phyloP scores from a whole-genome alignment of 2,113 vertebrate species.

The Corythoichthys haematopterus region DNA sequence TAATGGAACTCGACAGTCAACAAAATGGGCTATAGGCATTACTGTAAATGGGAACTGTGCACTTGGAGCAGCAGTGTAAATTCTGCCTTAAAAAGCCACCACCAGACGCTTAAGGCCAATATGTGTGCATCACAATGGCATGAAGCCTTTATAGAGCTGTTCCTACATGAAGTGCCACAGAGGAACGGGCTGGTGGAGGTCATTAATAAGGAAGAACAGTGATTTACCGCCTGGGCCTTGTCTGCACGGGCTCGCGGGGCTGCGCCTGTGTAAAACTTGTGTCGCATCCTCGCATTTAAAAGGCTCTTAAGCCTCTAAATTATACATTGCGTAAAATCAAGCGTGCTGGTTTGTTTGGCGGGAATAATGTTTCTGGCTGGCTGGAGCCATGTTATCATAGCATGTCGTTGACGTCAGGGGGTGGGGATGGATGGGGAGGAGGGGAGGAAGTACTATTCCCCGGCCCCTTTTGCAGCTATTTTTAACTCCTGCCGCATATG shows the following conservation, averaged over 20 bases:
- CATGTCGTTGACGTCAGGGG: slow-evolving; percentile 30
- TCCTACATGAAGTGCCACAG: slow-evolving; percentile 15
- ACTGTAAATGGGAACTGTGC: too few relatives aligned
- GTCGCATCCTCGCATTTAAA: slow-evolving; percentile 38
- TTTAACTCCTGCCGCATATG: slow-evolving; percentile 42
- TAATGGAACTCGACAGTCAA: too few relatives aligned
- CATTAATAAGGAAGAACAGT: slow-evolving; percentile 28
- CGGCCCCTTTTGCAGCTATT: slow-evolving; percentile 51
- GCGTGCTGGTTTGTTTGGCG: slow-evolving; percentile 42
- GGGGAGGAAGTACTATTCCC: slow-evolving; percentile 16
- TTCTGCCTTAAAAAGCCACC: slow-evolving; percentile 1
- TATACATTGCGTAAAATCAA: slow-evolving; percentile 49
- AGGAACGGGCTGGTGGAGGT: slow-evolving; percentile 5
- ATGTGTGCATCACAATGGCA: slow-evolving; percentile 28
- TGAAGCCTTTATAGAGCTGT: slow-evolving; percentile 22
- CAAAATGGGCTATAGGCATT: too few relatives aligned
- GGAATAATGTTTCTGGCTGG: slow-evolving; percentile 34
- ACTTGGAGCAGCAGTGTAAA: neutral
- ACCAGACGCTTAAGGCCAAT: slow-evolving; percentile 29
- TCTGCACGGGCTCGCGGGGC: slow-evolving; percentile 1
- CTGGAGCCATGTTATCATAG: slow-evolving; percentile 41
- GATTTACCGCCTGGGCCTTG: slow-evolving; percentile 31
- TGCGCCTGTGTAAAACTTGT: slow-evolving; percentile 36
- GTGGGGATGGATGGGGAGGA: neutral
- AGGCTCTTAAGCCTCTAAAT: slow-evolving; percentile 44